Evolutionary conservation across 2,797 vertebrate genomes (phyloP), one percentile per base, ranked within the genome.

Genomic region (Apogon talboti): DNA sequence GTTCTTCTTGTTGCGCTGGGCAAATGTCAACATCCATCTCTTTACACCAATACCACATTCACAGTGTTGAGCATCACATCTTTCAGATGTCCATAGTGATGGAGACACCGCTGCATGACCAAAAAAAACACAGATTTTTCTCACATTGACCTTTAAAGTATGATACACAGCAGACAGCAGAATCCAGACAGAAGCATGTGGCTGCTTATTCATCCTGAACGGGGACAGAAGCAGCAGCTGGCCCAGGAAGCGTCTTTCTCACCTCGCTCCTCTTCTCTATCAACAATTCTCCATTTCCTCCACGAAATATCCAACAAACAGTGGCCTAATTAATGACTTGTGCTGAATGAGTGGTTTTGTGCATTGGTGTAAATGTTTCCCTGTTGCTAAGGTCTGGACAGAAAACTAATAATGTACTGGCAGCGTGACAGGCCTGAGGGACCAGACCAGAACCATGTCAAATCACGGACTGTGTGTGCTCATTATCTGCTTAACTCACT

Each of bases 311-410:
- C 72, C 71, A 85, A 77, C 77, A 87, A 89, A 90, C 89, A 84
- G 38, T 35, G 55, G 66, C 37, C 59, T 83, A 84, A 88, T 87
- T 73, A 85, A 89, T 84, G 67, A n/a, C 63, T 40, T 41, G 63
- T 75, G 71, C 66, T 82, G 82, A 90, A 62, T 70, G 87, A 87
- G 56, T 73, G 76, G 44, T 71, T 67, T 74, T 56, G 59, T 76
- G 50, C 48, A 67, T 65, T 40, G 38, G 51, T 73, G 81, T 90
- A 90, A 91, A 91, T 90, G 89, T 92, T 93, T 90, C 66, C 64
- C 70, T 81, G 91, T 92, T 92, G 90, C 91, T 88, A 91, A n/a
- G 86, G 78, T 65, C 69, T 75, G 79, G 67, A 46, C 41, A 64
- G 71, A 79, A 84, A 81, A 80, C 64, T 74, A 85, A 89, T 82